Conservation (phyloP, 2,113 vertebrate species). For the Otolemur garnettii region DNA sequence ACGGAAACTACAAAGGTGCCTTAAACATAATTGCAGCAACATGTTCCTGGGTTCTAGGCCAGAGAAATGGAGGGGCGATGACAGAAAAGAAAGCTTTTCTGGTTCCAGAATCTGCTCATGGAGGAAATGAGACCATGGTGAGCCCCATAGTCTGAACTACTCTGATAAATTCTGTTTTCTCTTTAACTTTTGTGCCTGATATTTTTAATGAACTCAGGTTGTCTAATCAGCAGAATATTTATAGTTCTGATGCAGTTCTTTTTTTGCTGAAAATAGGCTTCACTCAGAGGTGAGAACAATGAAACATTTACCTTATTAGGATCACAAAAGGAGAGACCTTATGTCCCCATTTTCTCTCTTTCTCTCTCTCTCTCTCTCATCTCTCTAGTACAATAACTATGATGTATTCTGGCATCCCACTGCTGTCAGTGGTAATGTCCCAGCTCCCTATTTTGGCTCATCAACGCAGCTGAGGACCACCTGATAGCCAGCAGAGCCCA, state of each 20-base stretch:
- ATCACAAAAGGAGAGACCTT: background rate
- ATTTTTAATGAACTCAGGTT: slow-evolving; percentile 70
- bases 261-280: slow-evolving; percentile 29
- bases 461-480: background rate
- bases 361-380: background rate
- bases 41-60: slow-evolving; percentile 29
- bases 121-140: background rate
- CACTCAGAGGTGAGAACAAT: slow-evolving; percentile 31
- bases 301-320: background rate
- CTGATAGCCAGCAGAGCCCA: background rate
- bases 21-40: slow-evolving; percentile 77
- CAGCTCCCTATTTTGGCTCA: background rate
- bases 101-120: slow-evolving; percentile 36
- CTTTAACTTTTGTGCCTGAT: slow-evolving; percentile 32
- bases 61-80: background rate
- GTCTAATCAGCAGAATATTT: slow-evolving; percentile 73
- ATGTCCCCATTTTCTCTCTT: background rate
- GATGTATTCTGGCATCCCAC: background rate
- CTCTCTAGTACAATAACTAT: background rate
- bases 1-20: slow-evolving; percentile 63
- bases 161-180: slow-evolving; percentile 60
- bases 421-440: rapidly evolving
- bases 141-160: background rate
- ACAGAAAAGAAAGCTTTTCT: slow-evolving; percentile 60
- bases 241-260: slow-evolving; percentile 24